Conservation (phyloP, 2,797 vertebrate genomes). For the Chrysocyon brachyurus region DNA sequence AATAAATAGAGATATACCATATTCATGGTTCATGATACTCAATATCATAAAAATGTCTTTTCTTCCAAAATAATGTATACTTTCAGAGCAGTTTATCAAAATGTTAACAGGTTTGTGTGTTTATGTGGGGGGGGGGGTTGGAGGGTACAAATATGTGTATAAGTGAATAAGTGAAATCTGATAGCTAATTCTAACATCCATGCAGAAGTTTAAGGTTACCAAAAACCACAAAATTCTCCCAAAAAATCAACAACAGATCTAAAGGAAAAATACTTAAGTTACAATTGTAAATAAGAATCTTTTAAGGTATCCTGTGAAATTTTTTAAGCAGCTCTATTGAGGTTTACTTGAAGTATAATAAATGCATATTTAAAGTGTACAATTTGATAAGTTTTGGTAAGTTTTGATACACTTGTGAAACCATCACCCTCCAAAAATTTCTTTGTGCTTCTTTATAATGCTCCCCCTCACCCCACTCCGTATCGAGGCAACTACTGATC, state of each 20-base stretch:
- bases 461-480: background rate
- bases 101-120: background rate
- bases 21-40: background rate
- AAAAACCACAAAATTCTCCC: background rate
- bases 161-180: slow-evolving; percentile 8
- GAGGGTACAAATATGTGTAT: background rate
- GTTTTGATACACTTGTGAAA: background rate
- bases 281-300: background rate
- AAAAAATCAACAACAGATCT: background rate
- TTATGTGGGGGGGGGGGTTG: background rate
- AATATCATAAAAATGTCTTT: background rate
- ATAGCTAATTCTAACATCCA: background rate
- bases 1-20: background rate
- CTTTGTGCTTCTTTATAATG: background rate
- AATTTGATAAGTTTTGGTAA: background rate
- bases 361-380: background rate
- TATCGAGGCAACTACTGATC: background rate
- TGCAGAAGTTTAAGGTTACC: background rate
- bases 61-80: background rate
- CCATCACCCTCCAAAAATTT: background rate
- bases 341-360: background rate
- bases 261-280: background rate
- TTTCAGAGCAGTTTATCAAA: background rate
- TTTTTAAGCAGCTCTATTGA: background rate
- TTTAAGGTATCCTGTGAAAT: background rate